Percentiles rank a stretch among this genome's conserved stretches.
These are phyloP conservation scores for Chelidonichthys spinosus DNA, from an alignment of 2,797 vertebrate genomes.

Conservation along the genomic window DNA sequence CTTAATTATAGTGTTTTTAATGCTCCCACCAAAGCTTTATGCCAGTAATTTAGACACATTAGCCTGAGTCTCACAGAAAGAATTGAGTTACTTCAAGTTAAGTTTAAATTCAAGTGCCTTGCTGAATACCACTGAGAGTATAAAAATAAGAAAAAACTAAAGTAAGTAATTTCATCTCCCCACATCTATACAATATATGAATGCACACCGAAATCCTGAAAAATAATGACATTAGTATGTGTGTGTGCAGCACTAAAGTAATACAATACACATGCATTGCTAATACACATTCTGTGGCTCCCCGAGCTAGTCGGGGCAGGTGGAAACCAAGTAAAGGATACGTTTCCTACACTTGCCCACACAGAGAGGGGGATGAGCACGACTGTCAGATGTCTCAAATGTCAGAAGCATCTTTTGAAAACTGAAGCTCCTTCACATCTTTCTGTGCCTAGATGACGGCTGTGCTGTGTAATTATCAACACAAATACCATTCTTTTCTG, in stretches of 20 bases:
- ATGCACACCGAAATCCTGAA: background rate
- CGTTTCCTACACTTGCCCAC: slow-evolving; percentile 24
- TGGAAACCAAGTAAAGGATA: slow-evolving; percentile 30
- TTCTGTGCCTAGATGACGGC: slow-evolving; percentile 4
- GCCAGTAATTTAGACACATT: too few species aligned
- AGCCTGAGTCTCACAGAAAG: too few species aligned
- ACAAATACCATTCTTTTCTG: slow-evolving; percentile 39
- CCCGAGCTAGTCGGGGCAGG: slow-evolving; percentile 49
- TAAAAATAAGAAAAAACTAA: background rate
- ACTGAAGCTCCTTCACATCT: slow-evolving; percentile 19
- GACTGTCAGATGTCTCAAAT: slow-evolving; percentile 26
- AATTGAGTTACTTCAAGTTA: too few species aligned
- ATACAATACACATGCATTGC: background rate
- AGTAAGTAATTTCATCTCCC: too few species aligned
- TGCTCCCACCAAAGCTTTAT: too few species aligned
- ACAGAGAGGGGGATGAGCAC: slow-evolving; percentile 14
- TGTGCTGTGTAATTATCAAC: slow-evolving; percentile 60
- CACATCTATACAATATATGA: background rate
- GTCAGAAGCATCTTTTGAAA: slow-evolving; percentile 26
- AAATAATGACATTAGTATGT: slow-evolving; percentile 1
- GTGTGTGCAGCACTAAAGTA: background rate
- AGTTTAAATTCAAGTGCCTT: background rate
- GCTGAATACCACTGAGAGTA: background rate
- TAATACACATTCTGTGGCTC: slow-evolving; percentile 16
- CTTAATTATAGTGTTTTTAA: too few species aligned